phyloP scores from a whole-genome alignment of 2,888 invertebrate genomes.

The Latrodectus hesperus region DNA sequence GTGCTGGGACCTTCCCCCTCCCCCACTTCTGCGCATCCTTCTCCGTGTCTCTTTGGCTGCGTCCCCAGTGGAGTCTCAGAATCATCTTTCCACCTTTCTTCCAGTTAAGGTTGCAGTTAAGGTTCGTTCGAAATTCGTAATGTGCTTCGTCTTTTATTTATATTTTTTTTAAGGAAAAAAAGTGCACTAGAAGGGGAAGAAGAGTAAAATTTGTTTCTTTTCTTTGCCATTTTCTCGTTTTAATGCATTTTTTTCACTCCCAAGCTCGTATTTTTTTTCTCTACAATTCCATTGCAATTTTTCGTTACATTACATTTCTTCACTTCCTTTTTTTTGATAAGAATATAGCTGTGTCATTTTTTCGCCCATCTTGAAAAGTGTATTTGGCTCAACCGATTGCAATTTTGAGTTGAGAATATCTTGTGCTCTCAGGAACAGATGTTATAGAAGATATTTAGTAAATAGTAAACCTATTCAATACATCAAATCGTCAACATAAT shows the following conservation, averaged over 20 bases:
- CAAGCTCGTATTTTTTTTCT: conserved; percentile 3
- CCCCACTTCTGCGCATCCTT: conserved; percentile 1
- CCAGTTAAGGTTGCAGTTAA: conserved; percentile 67
- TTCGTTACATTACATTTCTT: conserved; percentile 7
- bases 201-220: conserved; percentile 52
- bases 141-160: conserved; percentile 16
- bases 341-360: conserved; percentile 65
- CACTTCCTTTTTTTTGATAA: background rate
- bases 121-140: conserved; percentile 63
- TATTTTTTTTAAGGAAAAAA: conserved; percentile 6
- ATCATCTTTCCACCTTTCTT: conserved; percentile 65
- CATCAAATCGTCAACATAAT: too few species aligned
- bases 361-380: background rate
- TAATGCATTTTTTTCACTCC: background rate
- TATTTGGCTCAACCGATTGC: background rate
- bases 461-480: too few species aligned
- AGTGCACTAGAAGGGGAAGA: background rate
- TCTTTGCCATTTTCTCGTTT: conserved; percentile 14
- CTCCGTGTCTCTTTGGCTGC: conserved; percentile 12
- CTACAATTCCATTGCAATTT: background rate
- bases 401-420: background rate
- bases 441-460: too few species aligned
- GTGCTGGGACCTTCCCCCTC: conserved; percentile 3
- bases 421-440: too few species aligned
- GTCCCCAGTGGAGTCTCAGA: conserved; percentile 38